Evolutionary conservation across 2,797 vertebrate species (phyloP), one percentile per base, ranked within the genome.

Genomic region (Hydrophis major): DNA sequence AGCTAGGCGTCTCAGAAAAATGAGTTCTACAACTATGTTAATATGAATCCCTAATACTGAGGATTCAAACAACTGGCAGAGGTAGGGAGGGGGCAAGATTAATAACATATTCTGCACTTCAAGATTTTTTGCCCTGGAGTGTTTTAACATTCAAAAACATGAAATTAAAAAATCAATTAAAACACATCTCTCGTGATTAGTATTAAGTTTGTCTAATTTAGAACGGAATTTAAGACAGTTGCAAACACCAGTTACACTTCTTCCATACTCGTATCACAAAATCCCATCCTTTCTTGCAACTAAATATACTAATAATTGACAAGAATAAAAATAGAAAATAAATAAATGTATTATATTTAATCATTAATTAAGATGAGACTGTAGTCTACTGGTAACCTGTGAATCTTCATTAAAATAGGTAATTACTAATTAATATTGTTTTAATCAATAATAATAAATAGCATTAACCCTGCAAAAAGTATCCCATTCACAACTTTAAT

Each of bases 371-470:
- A 87, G 47, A 92, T 94, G 95, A 93, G 42, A 94, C 56, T 59
- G 87, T 13, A n/a, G 92, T 92, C 66, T 93, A 92, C 78, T 91
- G 92, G 90, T 92, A 88, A 88, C 89, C 83, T 86, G 93, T 95
- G 90, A 87, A 93, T 92, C 94, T 59, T 78, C 90, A 94, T 59
- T 7, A 91, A 32, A 61, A 94, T 89, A 93, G 94, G 94, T 93
- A 92, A 92, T 95, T 95, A n/a, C 7, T 56, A 93, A 60, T 94
- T 86, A 90, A 91, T 92, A 95, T 95, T 94, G 91, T 95, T 95
- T 83, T 88, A 89, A 78, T 60, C 37, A 50, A 20, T 57, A 74
- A 57, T 88, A 57, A 91, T 78, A 89, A 92, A 92, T 59, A 0
- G 90, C 57, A 94, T 89, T 42, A 86, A 55, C 56, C 59, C 59